Base-by-base conservation (phyloP, 1,140 invertebrate genomes). In the Scaptomyza montana region DNA sequence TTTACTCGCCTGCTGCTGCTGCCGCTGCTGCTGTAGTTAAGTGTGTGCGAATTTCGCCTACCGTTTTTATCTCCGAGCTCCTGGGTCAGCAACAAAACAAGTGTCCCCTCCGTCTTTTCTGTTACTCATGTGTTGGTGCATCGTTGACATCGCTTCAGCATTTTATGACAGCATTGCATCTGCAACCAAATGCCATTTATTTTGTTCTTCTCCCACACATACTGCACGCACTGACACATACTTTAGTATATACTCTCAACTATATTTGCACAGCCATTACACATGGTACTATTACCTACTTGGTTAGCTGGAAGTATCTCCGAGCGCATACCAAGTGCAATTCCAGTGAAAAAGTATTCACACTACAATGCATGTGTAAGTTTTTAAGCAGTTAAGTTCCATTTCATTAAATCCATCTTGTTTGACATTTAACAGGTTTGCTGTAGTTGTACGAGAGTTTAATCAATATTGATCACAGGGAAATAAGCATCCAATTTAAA, bases 71-170 rank as follows among this genome's bases (percentile, higher is more conserved):
- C 16, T 56, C 3, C 39, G 2, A 19, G 9, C 33, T 55, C 8
- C 46, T 49, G 19, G 46, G 46, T 21, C 46, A 33, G 12, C 39
- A 43, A n/a, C 39, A 50, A 25, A 1, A 50, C 49, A 28, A 28
- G 10, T 30, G 49, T 2, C 49, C n/a, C 10, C 3, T 25, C 19
- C 47, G 10, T 9, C 4, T 43, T 43, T 43, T n/a, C 3, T 43
- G 6, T 13, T 43, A 5, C n/a, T 43, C n/a, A 43, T 57, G n/a
- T 25, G 13, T 33, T 16, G 56, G 43, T 13, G 28, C 28, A 47
- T 25, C 21, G 8, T 47, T 59, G 56, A 47, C 28, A 59, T 59
- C 28, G 16, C 25, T 16, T 59, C 13, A 21, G 10, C 56, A 47
- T 47, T 47, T 47, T 59, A 33, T 46, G 56, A 33, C 56, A 59